Base-by-base conservation (phyloP, 1,140 invertebrate species). In the Stegodyphus dumicola region DNA sequence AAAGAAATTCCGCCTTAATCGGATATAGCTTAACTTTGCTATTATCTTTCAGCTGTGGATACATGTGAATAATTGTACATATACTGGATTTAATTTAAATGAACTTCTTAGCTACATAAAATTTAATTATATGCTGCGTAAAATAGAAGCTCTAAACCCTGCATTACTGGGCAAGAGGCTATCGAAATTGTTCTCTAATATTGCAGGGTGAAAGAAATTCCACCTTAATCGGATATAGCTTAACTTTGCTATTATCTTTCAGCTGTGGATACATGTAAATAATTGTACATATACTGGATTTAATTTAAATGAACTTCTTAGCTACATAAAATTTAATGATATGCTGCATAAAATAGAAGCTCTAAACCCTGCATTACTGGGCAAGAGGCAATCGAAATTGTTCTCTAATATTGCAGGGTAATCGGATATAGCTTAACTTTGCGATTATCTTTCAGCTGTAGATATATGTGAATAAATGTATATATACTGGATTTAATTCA, bases 161-260 rank as follows among this genome's bases (percentile, higher is more conserved):
- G 7, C 77, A 78, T 53, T 53, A 10, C 11, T 78, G 65, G 77
- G 77, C 52, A 79, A 70, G 77, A 69, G n/a, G 9, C 15, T n/a
- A 1, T 33, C 33, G 1, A 3, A 33, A 33, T 33, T 33, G 33
- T 33, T 33, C n/a, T n/a, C 33, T 33, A 33, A 33, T 13, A 10
- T 60, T 60, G 56, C 15, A 60, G 56, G 56, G 56, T 60, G 5
- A 60, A 10, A 2, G 9, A 60, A 60, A 48, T 70, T 56, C 65
- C 49, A 17, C 52, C 10, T 79, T 79, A 79, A 70, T 70, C 66
- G 5, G 77, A 56, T 60, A 18, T 79, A 51, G 77, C 17, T 17
- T 49, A 7, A 33, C 2, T 54, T 18, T 6, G 11, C 67, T 66
- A 79, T 79, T 70, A 65, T 70, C 77, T 79, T 79, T 79, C 77